phyloP scores from a whole-genome alignment of 2,797 vertebrate genomes.

The Hippoglossus hippoglossus region DNA sequence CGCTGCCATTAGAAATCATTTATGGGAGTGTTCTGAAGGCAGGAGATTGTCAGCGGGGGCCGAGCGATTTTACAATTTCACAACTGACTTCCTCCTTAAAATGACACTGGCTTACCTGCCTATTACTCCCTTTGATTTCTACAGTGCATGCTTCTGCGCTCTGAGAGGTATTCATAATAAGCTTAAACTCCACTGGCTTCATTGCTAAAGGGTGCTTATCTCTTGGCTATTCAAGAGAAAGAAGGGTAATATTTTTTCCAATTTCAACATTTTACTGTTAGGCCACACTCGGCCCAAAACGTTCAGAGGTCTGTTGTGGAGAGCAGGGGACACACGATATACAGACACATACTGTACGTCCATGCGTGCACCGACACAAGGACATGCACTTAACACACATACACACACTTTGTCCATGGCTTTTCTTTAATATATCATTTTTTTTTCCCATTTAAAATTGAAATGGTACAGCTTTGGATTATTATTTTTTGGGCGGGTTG shows the following conservation, averaged over 20 bases:
- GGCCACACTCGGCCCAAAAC: conserved; percentile 66
- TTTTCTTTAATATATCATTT: conserved; percentile 58
- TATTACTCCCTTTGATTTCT: conserved; percentile 87
- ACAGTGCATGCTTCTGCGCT: conserved; percentile 83
- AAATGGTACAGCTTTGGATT: conserved; percentile 69
- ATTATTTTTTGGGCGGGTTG: conserved; percentile 55
- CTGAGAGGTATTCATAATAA: conserved; percentile 86
- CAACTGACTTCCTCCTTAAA: conserved; percentile 84
- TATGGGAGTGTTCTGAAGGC: conserved; percentile 75
- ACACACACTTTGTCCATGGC: conserved; percentile 20
- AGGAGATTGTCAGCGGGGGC: conserved; percentile 79
- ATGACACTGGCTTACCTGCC: conserved; percentile 83
- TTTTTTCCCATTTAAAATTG: conserved; percentile 63
- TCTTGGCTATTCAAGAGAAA: conserved; percentile 81
- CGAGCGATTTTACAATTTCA: conserved; percentile 87
- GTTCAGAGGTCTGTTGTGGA: conserved; percentile 59
- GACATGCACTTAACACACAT: conserved; percentile 34
- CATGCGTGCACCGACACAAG: conserved; percentile 26
- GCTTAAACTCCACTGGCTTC: conserved; percentile 82
- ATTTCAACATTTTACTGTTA: conserved; percentile 80
- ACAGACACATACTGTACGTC: conserved; percentile 29
- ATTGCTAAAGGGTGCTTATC: conserved; percentile 86
- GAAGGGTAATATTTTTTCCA: conserved; percentile 84
- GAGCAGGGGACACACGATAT: conserved; percentile 26
- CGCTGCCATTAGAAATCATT: conserved; percentile 79